phyloP scores from a whole-genome alignment of 2,113 vertebrate species.

The Passer montanus region DNA sequence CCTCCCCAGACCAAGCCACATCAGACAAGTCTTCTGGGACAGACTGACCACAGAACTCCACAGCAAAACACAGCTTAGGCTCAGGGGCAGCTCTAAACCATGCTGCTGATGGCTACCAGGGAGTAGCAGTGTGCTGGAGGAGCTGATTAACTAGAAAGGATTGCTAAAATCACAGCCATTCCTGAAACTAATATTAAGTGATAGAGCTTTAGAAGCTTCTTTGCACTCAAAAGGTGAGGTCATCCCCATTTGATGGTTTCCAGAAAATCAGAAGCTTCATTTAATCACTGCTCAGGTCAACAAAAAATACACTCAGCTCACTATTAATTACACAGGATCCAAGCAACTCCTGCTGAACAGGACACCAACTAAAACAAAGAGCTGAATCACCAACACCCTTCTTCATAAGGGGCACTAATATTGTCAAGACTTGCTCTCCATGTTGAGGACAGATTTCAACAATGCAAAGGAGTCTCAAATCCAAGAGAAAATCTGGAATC shows the following conservation, averaged over 20 bases:
- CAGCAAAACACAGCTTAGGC: neutral
- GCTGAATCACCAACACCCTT: constrained; percentile 7
- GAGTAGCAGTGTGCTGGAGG: neutral
- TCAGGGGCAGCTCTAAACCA: neutral
- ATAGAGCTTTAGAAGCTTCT: constrained; percentile 1
- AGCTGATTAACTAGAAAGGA: constrained; percentile 16
- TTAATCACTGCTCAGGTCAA: neutral
- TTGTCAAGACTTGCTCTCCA: neutral
- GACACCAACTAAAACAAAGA: neutral
- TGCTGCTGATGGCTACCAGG: neutral
- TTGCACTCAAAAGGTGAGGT: neutral
- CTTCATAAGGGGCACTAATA: neutral
- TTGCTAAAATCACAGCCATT: neutral
- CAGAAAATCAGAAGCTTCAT: constrained; percentile 21
- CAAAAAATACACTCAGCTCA: constrained; percentile 6
- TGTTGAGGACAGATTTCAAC: neutral
- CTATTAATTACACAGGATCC: constrained; percentile 41
- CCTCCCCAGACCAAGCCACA: neutral
- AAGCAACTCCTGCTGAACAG: constrained; percentile 33
- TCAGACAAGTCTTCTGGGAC: neutral
- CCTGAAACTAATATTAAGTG: neutral
- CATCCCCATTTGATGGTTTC: constrained; percentile 19
- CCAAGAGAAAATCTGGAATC: neutral
- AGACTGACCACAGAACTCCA: neutral
- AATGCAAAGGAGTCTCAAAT: neutral